phyloP scores from a whole-genome alignment of 2,888 invertebrate genomes.

The Cephus runcator region DNA sequence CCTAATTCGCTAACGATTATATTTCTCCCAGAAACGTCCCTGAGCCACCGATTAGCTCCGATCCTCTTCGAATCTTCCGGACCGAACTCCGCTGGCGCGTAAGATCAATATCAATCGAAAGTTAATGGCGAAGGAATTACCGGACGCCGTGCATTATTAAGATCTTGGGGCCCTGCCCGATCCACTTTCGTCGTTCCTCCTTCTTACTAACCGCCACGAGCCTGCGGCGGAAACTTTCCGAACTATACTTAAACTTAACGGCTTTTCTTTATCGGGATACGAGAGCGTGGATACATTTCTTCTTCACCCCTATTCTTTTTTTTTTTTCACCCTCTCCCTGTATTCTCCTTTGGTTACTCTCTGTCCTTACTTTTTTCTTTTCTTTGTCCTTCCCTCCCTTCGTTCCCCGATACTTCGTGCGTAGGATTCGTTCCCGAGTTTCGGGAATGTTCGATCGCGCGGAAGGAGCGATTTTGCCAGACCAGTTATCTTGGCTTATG shows the following conservation, averaged over 20 bases:
- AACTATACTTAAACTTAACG: neutral
- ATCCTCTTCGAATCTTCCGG: neutral
- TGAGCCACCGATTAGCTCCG: neutral
- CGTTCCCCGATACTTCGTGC: neutral
- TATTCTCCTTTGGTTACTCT: neutral
- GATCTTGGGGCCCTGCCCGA: neutral
- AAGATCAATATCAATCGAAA: neutral
- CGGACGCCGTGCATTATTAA: neutral
- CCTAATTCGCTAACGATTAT: neutral
- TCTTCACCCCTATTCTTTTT: neutral
- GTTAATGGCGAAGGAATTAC: neutral
- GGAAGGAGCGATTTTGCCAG: neutral
- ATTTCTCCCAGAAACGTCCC: neutral
- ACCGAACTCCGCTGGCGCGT: neutral
- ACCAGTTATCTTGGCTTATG: neutral
- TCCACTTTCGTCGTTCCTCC: conserved; percentile 1
- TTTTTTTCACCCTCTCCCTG: neutral
- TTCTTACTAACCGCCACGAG: neutral
- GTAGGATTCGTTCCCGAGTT: neutral
- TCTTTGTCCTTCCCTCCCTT: neutral
- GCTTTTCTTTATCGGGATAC: neutral
- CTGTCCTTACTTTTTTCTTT: too few species aligned
- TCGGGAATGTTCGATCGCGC: neutral
- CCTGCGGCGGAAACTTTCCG: neutral
- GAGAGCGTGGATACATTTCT: neutral